These are phyloP conservation scores for Sebastes iracundus DNA, from an alignment of 2,797 vertebrate species.

Conservation along the genomic window DNA sequence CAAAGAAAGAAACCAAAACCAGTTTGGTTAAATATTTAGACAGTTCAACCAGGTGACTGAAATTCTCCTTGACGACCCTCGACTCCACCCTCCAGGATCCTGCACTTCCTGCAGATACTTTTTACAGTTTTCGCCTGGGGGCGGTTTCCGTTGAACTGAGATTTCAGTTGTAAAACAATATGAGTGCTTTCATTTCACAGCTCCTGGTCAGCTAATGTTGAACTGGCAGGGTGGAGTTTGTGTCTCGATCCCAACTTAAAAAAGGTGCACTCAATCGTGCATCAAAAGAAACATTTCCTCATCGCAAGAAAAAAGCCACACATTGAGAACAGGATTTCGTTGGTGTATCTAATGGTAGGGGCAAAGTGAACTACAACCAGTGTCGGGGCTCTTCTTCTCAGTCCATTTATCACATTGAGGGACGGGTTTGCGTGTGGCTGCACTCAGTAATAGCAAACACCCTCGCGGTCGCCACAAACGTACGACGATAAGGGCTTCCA, in stretches of 20 bases:
- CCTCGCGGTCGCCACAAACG: not conserved
- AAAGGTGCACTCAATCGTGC: not conserved
- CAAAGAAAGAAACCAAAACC: not conserved
- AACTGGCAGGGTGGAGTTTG: not conserved
- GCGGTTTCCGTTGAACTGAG: not conserved
- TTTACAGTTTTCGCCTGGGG: not conserved
- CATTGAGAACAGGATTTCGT: not conserved
- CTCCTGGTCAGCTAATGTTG: not conserved
- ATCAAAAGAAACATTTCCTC: not conserved
- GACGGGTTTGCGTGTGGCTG: not conserved
- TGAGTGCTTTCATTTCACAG: not conserved
- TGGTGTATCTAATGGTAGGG: not conserved
- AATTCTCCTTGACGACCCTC: not conserved
- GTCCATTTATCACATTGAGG: not conserved
- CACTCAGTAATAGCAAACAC: constrained; percentile 7
- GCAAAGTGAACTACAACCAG: not conserved
- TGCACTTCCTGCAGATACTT: not conserved
- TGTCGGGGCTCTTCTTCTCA: not conserved
- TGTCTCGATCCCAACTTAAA: not conserved
- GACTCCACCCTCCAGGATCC: not conserved
- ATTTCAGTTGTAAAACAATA: not conserved
- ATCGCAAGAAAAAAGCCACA: not conserved
- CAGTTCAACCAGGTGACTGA: not conserved
- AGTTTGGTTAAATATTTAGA: not conserved
- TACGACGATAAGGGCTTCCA: not conserved